phyloP scores from a whole-genome alignment of 1,140 invertebrate species.

The Sitobion miscanthi region DNA sequence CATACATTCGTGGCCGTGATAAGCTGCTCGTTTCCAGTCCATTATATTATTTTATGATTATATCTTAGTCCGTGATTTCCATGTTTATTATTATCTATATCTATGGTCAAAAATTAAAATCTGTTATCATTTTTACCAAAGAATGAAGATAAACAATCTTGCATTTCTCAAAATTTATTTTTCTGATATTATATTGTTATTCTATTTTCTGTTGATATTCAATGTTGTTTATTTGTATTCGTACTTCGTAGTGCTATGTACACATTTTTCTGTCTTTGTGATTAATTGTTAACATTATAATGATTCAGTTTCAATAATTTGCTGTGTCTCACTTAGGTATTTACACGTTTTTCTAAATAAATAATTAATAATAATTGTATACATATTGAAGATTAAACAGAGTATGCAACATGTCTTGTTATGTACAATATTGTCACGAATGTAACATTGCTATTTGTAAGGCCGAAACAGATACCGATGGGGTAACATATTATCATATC shows the following conservation, averaged over 20 bases:
- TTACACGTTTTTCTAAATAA: not conserved
- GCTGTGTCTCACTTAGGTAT: too few relatives aligned
- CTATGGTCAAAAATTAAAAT: not conserved
- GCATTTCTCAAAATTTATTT: not conserved
- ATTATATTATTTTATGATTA: too few relatives aligned
- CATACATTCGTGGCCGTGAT: too few relatives aligned
- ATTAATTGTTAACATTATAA: not conserved
- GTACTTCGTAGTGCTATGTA: not conserved
- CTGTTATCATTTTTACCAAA: not conserved
- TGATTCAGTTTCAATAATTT: not conserved
- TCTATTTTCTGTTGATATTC: not conserved
- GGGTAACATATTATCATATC: slow-evolving; percentile 74
- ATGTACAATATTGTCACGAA: not conserved
- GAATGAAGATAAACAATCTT: not conserved
- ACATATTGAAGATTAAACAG: too few relatives aligned
- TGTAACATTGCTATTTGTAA: slow-evolving; percentile 11
- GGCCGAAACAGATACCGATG: slow-evolving; percentile 61
- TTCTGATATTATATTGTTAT: not conserved
- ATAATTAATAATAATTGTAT: too few relatives aligned
- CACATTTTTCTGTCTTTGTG: not conserved
- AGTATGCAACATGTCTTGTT: slow-evolving; percentile 32
- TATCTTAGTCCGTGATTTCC: too few relatives aligned
- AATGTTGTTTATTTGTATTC: not conserved
- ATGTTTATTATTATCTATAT: too few relatives aligned
- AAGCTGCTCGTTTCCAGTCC: too few relatives aligned